These are phyloP conservation scores for Halotydeus destructor DNA, from an alignment of 1,140 invertebrate genomes.

Conservation along the genomic window DNA sequence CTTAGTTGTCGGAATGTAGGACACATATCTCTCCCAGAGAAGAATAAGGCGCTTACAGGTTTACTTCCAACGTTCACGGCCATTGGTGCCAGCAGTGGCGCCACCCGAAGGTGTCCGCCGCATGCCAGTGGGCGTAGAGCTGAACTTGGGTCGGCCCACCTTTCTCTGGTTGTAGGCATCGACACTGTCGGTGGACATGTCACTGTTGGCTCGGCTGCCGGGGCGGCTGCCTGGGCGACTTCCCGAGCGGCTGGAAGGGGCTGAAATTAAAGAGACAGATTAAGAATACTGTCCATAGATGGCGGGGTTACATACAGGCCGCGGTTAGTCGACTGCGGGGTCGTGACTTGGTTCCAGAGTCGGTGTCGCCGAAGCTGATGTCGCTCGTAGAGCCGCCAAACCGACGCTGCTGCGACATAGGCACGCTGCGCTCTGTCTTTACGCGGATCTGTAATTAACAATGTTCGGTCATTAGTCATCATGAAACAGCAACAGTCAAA, in stretches of 20 bases:
- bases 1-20: too few relatives aligned
- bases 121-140: not conserved
- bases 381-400: conserved; percentile 40
- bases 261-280: not conserved
- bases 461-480: not conserved
- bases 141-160: not conserved
- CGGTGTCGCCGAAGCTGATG: conserved; percentile 19
- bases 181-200: conserved; percentile 50
- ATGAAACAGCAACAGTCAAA: not conserved
- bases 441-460: conserved; percentile 52
- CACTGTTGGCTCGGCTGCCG: conserved; percentile 75
- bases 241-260: conserved; percentile 43
- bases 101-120: not conserved
- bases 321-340: conserved; percentile 17
- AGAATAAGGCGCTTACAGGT: too few relatives aligned
- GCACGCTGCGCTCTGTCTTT: conserved; percentile 56
- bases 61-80: conserved; percentile 1
- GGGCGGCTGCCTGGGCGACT: conserved; percentile 47
- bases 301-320: conserved; percentile 14
- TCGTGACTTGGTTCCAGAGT: conserved; percentile 20
- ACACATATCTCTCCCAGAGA: too few relatives aligned
- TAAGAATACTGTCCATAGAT: not conserved
- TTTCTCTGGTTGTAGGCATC: conserved; percentile 18
- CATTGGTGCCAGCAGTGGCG: not conserved
- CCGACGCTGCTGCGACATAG: conserved; percentile 40